Base-by-base conservation (phyloP, 2,113 vertebrate genomes). In the Addax nasomaculatus region DNA sequence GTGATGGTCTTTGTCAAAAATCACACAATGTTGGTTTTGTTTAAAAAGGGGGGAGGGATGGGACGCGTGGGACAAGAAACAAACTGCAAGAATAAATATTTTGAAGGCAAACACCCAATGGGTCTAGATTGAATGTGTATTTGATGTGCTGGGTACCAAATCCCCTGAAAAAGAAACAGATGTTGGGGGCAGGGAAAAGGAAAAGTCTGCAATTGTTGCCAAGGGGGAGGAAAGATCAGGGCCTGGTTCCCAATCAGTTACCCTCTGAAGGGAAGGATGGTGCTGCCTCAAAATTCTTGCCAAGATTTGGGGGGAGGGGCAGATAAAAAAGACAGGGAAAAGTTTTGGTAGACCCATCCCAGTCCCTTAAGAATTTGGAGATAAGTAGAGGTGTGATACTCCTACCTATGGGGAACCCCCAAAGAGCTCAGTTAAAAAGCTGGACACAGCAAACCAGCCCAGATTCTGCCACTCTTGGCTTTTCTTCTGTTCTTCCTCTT, bases 1-100 rank as follows among this genome's bases (percentile, higher is more conserved):
- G 39, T 76, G 97, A 98, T 87, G 92, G 98, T 98, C 98, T 98
- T 94, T 98, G 79, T 98, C 88, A 95, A 92, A 88, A 97, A 97
- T 55, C 13, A 23, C 95, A 96, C 84, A 94, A 60, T 29, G 30
- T 93, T 95, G 92, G 49, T 91, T 79, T 79, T 97, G 70, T 81
- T 33, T 43, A 55, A 53, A 79, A 78, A 15, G 14, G 29, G 33
- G 47, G 29, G 12, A 5, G 13, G 47, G 36, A 10, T 8, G 25
- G 45, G 3, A 36, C 25, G 1, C 15, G 7, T 30, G 23, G 25
- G 12, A 5, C 14, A 92, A 84, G 88, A 93, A 96, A 90, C 60
- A n/a, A 76, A 79, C 73, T 17, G 25, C 36, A 89, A 9, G 45
- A 90, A 97, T 58, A 96, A 90, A 85, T 13, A 21, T 89, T 36